Evolutionary conservation across 2,113 vertebrate genomes (phyloP), one percentile per base, ranked within the genome.

Genomic region (Arothron firmamentum): DNA sequence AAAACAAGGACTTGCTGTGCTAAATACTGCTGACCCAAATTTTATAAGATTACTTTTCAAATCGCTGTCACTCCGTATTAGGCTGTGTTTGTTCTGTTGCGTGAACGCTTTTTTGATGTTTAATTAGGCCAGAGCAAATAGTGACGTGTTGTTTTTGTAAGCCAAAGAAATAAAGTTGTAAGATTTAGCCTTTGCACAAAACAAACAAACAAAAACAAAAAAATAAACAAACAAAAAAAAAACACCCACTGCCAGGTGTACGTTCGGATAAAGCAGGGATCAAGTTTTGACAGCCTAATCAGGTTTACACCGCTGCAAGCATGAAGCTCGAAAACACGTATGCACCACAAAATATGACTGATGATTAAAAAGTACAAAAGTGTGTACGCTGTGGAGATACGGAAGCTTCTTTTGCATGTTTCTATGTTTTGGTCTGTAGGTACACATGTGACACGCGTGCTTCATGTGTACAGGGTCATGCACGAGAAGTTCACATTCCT

Each of bases 211-310:
- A 38, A 34, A 34, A 7, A 6, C 31, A 34, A 34, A 34, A 5
- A 46, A n/a, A 68, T 28, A 38, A 38, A 38, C 8, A 38, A 38
- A 10, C 5, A 31, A 38, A 38, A 1, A 9, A 9, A 9, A 38
- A 38, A 38, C 2, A 47, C 11, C 65, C 67, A 74, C 20, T 25
- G 45, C 55, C 56, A 74, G 45, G 66, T 63, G 75, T 53, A 67
- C n/a, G 78, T 78, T 50, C 63, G 58, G 45, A 72, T 77, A 72
- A 86, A 70, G 45, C 65, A 55, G 34, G 55, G 62, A 76, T 72
- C 38, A 62, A 49, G 54, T 72, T 49, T 65, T 74, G 68, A 77
- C 62, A 63, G 60, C 19, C 6, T 76, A 74, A 74, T 67, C 63
- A 50, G 72, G 68, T 72, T 70, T 73, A 65, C 75, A 71, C 72